These are phyloP conservation scores for Hemichromis elongatus DNA, from an alignment of 2,113 vertebrate species.

Conservation along the genomic window DNA sequence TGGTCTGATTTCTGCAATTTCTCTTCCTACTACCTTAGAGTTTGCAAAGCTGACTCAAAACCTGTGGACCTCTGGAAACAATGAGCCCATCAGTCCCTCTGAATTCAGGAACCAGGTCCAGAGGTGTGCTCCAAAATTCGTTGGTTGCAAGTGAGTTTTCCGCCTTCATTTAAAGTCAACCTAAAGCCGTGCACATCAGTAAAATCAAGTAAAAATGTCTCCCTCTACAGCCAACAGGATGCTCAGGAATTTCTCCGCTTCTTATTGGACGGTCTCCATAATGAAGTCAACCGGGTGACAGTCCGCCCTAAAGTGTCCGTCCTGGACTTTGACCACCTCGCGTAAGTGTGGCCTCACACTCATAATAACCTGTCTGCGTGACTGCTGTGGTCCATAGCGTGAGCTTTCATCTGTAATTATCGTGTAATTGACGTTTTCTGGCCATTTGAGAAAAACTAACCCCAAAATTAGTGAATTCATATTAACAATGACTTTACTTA, in stretches of 20 bases:
- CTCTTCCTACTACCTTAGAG: conserved; percentile 74
- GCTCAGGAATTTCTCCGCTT: conserved; percentile 95
- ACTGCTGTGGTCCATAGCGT: too few relatives aligned
- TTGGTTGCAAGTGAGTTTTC: conserved; percentile 88
- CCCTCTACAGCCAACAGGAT: conserved; percentile 85
- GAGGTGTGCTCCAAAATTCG: conserved; percentile 88
- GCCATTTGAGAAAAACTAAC: not conserved
- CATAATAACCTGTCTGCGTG: not conserved
- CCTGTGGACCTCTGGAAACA: conserved; percentile 86
- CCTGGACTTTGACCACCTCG: conserved; percentile 85
- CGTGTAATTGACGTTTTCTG: not conserved
- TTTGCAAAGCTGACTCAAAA: conserved; percentile 90
- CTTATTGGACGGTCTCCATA: conserved; percentile 90
- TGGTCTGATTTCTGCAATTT: not conserved
- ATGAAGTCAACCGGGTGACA: conserved; percentile 86
- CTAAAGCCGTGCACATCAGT: not conserved
- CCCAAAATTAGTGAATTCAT: not conserved
- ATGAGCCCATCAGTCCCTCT: conserved; percentile 85
- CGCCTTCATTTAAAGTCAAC: not conserved
- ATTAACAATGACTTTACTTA: not conserved
- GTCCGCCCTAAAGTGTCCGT: conserved; percentile 66
- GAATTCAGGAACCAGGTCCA: conserved; percentile 95
- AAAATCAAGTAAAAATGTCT: not conserved
- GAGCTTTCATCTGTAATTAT: not conserved
- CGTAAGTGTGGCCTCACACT: conserved; percentile 73